phyloP scores from a whole-genome alignment of 2,113 vertebrate species.

The Aegotheles bennettii region DNA sequence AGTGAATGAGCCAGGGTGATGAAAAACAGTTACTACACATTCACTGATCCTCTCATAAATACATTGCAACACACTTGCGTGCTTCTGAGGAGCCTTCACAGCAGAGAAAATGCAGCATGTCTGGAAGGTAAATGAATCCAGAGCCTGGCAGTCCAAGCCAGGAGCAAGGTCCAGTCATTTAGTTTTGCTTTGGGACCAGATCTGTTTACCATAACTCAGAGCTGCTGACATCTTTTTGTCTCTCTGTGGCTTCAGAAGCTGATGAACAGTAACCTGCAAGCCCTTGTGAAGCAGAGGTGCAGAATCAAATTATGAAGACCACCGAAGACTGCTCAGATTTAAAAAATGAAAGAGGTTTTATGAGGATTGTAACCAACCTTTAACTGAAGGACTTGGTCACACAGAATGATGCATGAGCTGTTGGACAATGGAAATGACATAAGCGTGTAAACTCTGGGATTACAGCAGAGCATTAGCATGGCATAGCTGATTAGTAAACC shows the following conservation, averaged over 20 bases:
- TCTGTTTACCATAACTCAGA: not conserved
- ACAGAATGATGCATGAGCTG: not conserved
- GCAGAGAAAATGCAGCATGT: not conserved
- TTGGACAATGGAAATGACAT: not conserved
- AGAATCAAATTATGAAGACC: not conserved
- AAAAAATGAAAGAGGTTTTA: not conserved
- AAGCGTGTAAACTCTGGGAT: not conserved
- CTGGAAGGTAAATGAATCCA: not conserved
- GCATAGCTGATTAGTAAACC: conserved; percentile 21
- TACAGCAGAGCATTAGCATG: not conserved
- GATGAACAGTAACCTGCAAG: not conserved
- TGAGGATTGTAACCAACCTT: not conserved
- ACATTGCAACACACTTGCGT: not conserved
- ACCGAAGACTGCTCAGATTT: not conserved
- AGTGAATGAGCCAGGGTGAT: not conserved
- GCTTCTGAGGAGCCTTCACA: not conserved
- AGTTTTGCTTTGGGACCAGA: not conserved
- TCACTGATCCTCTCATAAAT: not conserved
- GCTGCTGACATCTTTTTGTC: conserved; percentile 5
- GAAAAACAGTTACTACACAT: not conserved
- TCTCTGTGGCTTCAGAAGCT: not conserved
- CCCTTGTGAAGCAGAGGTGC: not conserved
- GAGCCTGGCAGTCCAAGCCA: not conserved
- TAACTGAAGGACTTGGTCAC: not conserved
- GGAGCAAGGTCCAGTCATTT: not conserved